phyloP scores from a whole-genome alignment of 2,113 vertebrate species.

The Arvicanthis niloticus region DNA sequence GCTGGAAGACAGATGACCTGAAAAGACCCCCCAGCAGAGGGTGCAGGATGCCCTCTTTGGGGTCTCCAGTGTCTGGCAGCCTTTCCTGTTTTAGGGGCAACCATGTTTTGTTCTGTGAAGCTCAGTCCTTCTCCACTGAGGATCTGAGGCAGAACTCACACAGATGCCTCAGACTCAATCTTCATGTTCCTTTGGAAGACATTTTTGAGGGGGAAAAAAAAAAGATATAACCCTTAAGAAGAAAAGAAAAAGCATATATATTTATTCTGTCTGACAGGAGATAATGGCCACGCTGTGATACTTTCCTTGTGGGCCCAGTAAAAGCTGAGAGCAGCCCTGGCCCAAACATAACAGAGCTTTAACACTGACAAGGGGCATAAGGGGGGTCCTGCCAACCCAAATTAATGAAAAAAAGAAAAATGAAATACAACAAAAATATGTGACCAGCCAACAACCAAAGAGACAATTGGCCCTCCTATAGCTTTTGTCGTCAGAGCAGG shows the following conservation, averaged over 20 bases:
- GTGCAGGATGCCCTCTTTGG: neutral
- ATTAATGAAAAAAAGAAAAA: conserved; percentile 21
- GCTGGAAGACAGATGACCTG: neutral
- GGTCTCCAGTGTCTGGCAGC: neutral
- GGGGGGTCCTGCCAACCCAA: neutral
- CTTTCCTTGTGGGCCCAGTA: neutral
- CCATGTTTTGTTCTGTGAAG: neutral
- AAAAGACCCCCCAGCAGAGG: neutral
- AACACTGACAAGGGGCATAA: neutral
- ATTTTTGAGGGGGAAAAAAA: conserved; percentile 11
- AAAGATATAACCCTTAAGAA: neutral
- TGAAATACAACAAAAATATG: conserved; percentile 34
- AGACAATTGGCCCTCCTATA: neutral
- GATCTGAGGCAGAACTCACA: neutral
- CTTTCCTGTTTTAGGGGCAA: neutral
- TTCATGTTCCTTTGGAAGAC: conserved; percentile 9
- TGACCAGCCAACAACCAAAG: conserved; percentile 51
- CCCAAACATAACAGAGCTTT: neutral
- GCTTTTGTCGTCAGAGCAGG: neutral
- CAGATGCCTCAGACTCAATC: neutral
- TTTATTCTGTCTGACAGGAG: neutral
- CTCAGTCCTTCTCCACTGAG: neutral
- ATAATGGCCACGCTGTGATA: neutral
- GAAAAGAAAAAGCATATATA: neutral
- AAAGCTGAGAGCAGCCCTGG: neutral